Base-by-base conservation (phyloP, 2,113 vertebrate genomes). In the Brachyhypopomus gauderio region DNA sequence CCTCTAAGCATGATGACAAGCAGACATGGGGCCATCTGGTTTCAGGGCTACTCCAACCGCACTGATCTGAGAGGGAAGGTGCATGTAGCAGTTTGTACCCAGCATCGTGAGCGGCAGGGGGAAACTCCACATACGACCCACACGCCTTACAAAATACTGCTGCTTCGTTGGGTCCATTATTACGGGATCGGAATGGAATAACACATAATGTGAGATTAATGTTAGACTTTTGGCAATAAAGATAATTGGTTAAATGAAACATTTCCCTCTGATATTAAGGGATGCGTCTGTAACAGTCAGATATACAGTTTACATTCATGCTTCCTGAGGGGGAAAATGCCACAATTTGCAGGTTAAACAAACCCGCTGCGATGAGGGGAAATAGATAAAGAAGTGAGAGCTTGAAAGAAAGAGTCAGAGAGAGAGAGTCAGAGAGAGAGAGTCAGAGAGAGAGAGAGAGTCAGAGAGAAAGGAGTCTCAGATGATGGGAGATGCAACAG, bases 11-110 rank as follows among this genome's bases (percentile, higher is more conserved):
- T 86, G 90, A 85, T 88, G 89, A 93, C 94, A 93, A 85, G 88
- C 87, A 88, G 92, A 92, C 91, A 89, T 93, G 89, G 45, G 86
- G 87, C 93, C 94, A 94, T 94, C 93, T 96, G 94, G 90, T 92
- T 89, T 86, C 73, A 83, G 90, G 63, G 17, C 86, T 88, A 86
- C 85, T 86, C 73, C 84, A 83, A 87, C 88, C 91, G 93, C 71
- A 91, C 91, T 88, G 87, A 85, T 73, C 75, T 79, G 81, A 8
- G 2, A 80, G 86, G 78, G 82, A 88, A 79, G 77, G 74, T 9
- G 34, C 45, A 22, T 36, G 79, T 34, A 64, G 60, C n/a, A 38
- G 55, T 55, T 73, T 80, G 60, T 41, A 70, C 20, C 22, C 8
- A 70, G 36, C 19, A 9, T 41, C 9, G 22, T 38, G n/a, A 41